Evolutionary conservation across 2,797 vertebrate species (phyloP), one percentile per base, ranked within the genome.

Genomic region (Nyctibius grandis): DNA sequence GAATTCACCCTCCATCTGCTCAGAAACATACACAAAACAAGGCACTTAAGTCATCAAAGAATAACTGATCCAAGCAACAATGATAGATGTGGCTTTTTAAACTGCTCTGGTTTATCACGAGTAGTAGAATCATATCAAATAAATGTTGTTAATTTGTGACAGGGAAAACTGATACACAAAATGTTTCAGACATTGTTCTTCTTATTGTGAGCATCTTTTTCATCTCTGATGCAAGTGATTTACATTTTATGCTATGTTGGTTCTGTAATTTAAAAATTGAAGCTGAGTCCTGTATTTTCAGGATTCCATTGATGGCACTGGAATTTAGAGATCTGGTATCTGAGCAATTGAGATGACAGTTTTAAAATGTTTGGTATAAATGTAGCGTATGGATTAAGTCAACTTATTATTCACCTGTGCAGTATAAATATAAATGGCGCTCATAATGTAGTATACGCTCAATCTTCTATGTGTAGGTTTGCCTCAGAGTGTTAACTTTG

Each of bases 1-100:
- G 67, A 94, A 92, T 82, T 97, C 80, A 33, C 59, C 59, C 54
- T 88, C 87, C 91, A 76, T 95, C 82, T 96, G 76, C 79, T 95
- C 57, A 65, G 89, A 92, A 88, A 61, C 16, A 28, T 40, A 91
- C 3, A 25, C 76, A 89, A 92, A 94, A 44, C 82, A 91, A 89
- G 42, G 36, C 72, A 72, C 53, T 91, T 75, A 94, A 78, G 45
- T 95, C 34, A 75, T 89, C 50, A 78, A 40, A 89, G 50, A 85
- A 84, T 36, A 86, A 78, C 31, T 91, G 79, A 77, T 77, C 45
- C 64, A 92, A 91, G 74, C 50, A 87, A 48, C 57, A 77, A 57
- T 51, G 40, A 69, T n/a, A 70, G 45, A 47, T 23, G 18, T 2
- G 10, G 48, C 42, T 68, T 94, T 70, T 54, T 86, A 65, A 82